Base-by-base conservation (phyloP, 2,888 invertebrate genomes). In the Monoplex corrugatus region DNA sequence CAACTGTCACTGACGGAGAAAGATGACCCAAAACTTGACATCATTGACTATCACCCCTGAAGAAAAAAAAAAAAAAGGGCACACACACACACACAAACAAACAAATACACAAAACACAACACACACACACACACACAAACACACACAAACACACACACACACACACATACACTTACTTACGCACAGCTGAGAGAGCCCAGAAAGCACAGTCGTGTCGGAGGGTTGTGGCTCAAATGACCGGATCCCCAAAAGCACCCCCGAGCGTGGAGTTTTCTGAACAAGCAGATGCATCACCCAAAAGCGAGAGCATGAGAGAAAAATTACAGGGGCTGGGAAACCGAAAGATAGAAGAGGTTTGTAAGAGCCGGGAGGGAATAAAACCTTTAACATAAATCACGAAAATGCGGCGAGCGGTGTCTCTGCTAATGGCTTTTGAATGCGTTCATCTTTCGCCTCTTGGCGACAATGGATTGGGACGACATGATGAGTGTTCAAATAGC, bases 371-470 rank as follows among this genome's bases (percentile, higher is more conserved):
- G 86, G 75, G 86, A 86, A 85, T 85, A 85, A 85, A 87, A 87
- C 87, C 87, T 50, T 75, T 80, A 82, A 80, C 87, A 87, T 87
- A 87, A 87, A 87, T 87, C 87, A 87, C 75, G 80, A 82, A 87
- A 57, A 50, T 45, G 75, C 72, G 78, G 32, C 23, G 40, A n/a
- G 82, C 43, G 63, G 63, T 87, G 82, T 87, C 87, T 57, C 87
- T 35, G 50, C 87, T 87, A 87, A 87, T 87, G 87, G 87, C 82
- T 87, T 87, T 87, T 87, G 87, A 87, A 87, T 87, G 87, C 87
- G 82, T 87, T 87, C 87, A 87, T 87, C 87, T 82, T 57, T 72
- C 44, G 82, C 82, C 57, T 35, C 57, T 38, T 57, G 38, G 50
- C 85, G 45, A 87, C 87, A 87, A 87, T 87, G 87, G 87, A 87